Conservation (phyloP, 1,140 invertebrate genomes). For the Cardiocondyla obscurior region DNA sequence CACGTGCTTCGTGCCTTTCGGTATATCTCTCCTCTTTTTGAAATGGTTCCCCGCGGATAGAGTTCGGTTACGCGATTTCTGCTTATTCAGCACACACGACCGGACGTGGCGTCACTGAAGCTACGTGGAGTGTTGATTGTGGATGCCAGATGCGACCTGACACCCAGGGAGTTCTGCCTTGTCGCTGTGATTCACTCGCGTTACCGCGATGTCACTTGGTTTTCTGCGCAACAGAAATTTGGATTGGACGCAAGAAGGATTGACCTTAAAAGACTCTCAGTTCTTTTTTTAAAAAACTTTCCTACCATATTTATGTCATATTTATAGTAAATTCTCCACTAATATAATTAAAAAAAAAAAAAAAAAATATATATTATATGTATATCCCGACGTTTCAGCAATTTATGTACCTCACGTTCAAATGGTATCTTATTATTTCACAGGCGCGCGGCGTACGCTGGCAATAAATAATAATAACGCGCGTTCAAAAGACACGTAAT, state of each 20-base stretch:
- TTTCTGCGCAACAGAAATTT: constrained; percentile 24
- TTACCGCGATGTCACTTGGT: constrained; percentile 14
- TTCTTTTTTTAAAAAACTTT: too few relatives aligned
- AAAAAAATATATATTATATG: too few relatives aligned
- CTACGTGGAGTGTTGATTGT: constrained; percentile 65
- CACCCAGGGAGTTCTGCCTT: constrained; percentile 63
- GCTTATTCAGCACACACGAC: constrained; percentile 74
- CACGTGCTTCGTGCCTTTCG: constrained; percentile 58
- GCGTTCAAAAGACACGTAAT: too few relatives aligned
- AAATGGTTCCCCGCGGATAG: constrained; percentile 62
- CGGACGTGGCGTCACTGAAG: constrained; percentile 75
- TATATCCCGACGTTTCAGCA: too few relatives aligned
- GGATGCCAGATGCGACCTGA: constrained; percentile 74
- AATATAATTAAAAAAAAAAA: too few relatives aligned
- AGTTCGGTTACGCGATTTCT: constrained; percentile 72
- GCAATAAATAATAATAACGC: too few relatives aligned
- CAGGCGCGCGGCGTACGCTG: too few relatives aligned
- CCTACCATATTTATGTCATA: too few relatives aligned
- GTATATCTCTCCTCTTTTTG: constrained; percentile 60
- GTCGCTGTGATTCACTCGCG: constrained; percentile 33
- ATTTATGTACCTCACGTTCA: too few relatives aligned
- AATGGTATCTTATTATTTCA: too few relatives aligned
- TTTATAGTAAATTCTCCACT: not conserved
- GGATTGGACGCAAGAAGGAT: not conserved
- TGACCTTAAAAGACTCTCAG: not conserved